Conservation (phyloP, 2,113 vertebrate species). For the Tonatia bakeri region DNA sequence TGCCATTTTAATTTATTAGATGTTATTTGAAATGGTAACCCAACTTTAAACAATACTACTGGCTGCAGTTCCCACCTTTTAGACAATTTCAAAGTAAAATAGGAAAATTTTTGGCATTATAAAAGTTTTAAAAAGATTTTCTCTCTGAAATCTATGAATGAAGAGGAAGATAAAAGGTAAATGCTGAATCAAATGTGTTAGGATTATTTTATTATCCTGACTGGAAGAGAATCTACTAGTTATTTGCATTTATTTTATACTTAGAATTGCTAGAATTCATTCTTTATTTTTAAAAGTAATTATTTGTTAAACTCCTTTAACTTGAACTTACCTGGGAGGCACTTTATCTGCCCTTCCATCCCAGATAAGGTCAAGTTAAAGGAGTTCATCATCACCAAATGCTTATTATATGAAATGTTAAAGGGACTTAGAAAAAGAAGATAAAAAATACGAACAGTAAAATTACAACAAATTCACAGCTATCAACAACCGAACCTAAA, state of each 20-base stretch:
- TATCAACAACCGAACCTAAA: too few relatives aligned
- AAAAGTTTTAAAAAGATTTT: not conserved
- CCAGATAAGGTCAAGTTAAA: too few relatives aligned
- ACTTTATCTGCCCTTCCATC: too few relatives aligned
- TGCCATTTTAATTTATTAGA: conserved; percentile 2
- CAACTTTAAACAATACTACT: not conserved
- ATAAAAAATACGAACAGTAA: too few relatives aligned
- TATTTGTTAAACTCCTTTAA: too few relatives aligned
- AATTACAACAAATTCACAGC: too few relatives aligned
- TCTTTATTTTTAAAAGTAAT: not conserved
- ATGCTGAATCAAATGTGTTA: not conserved
- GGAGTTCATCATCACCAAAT: too few relatives aligned
- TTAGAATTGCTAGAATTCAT: not conserved
- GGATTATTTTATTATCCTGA: not conserved
- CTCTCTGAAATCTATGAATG: not conserved
- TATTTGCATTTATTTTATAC: conserved; percentile 22
- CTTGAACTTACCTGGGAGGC: too few relatives aligned
- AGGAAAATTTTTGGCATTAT: not conserved
- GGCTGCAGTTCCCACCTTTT: not conserved
- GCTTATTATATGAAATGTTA: too few relatives aligned
- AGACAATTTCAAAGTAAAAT: conserved; percentile 5
- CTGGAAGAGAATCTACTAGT: not conserved
- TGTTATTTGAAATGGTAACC: conserved; percentile 9
- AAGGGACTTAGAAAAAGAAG: too few relatives aligned
- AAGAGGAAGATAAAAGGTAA: not conserved